A percentile compares a stretch with the other conserved stretches of the same genome.
Evolutionary conservation across 2,113 vertebrate genomes (phyloP).

Genomic region (Trinectes maculatus): DNA sequence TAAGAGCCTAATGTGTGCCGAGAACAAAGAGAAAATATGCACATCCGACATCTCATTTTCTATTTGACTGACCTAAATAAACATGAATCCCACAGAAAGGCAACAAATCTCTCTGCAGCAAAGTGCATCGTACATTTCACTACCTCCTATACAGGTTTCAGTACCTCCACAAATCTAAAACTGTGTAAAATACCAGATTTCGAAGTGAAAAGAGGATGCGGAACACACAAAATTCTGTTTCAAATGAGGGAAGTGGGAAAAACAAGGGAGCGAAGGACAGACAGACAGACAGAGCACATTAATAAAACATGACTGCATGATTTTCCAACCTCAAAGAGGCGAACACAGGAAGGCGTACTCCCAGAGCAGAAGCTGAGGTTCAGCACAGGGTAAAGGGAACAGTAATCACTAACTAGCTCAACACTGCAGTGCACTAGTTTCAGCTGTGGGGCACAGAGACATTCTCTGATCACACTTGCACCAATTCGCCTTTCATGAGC

Average conservation of each 20-base stretch:
- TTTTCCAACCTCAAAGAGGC: slow-evolving; percentile 80
- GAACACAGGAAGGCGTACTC: slow-evolving; percentile 73
- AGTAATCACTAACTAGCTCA: slow-evolving; percentile 68
- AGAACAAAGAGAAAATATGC: slow-evolving; percentile 2
- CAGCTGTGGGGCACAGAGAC: slow-evolving; percentile 52
- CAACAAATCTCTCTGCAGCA: slow-evolving; percentile 31
- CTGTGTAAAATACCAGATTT: slow-evolving; percentile 14
- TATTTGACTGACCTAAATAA: slow-evolving; percentile 31
- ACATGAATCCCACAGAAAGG: slow-evolving; percentile 22
- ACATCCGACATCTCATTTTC: slow-evolving; percentile 18
- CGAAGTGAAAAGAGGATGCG: slow-evolving; percentile 29
- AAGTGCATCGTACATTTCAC: slow-evolving; percentile 31
- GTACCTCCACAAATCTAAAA: slow-evolving; percentile 16
- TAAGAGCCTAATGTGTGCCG: neutral
- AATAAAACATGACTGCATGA: slow-evolving; percentile 84
- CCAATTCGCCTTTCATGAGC: slow-evolving; percentile 30
- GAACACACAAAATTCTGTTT: slow-evolving; percentile 57
- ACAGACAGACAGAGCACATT: slow-evolving; percentile 65
- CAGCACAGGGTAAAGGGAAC: slow-evolving; percentile 79
- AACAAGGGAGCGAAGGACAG: slow-evolving; percentile 30
- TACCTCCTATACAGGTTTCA: slow-evolving; percentile 31
- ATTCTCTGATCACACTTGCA: slow-evolving; percentile 58
- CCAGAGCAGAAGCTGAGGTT: slow-evolving; percentile 75
- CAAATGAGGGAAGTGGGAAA: slow-evolving; percentile 49
- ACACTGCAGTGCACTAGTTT: slow-evolving; percentile 61